Evolutionary conservation across 2,888 invertebrate genomes (phyloP).

Genomic region (Heteromurus nitidus): DNA sequence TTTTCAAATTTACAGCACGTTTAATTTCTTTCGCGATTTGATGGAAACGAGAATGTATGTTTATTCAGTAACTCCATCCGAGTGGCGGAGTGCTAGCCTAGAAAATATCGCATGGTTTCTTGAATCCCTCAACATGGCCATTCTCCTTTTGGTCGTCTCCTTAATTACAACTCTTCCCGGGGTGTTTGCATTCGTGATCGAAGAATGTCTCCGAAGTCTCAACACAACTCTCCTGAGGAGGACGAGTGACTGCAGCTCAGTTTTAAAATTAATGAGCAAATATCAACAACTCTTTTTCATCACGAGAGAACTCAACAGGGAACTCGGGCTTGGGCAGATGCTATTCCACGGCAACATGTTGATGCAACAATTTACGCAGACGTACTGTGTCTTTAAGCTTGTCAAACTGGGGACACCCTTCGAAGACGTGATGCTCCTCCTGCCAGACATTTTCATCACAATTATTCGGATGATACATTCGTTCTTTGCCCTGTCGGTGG

Average conservation of each 20-base stretch:
- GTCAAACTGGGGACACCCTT: neutral
- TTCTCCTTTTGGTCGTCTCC: neutral
- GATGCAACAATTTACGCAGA: neutral
- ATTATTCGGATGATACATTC: neutral
- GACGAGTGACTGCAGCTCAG: too few relatives aligned
- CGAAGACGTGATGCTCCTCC: neutral
- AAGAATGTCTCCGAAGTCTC: neutral
- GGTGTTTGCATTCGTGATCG: neutral
- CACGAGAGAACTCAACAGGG: neutral
- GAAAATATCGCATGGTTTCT: neutral
- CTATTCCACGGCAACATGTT: neutral
- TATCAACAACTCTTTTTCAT: neutral
- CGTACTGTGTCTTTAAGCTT: neutral
- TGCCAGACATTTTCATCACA: neutral
- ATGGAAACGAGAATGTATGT: neutral
- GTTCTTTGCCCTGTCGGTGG: neutral
- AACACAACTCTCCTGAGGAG: neutral
- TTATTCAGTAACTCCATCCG: neutral
- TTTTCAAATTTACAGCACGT: neutral
- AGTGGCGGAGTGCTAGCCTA: neutral
- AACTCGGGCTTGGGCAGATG: neutral
- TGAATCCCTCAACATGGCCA: neutral
- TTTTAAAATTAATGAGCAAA: neutral
- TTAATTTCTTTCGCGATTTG: neutral
- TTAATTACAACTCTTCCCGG: neutral